phyloP scores from a whole-genome alignment of 2,888 invertebrate species.

The Acleris holmiana region DNA sequence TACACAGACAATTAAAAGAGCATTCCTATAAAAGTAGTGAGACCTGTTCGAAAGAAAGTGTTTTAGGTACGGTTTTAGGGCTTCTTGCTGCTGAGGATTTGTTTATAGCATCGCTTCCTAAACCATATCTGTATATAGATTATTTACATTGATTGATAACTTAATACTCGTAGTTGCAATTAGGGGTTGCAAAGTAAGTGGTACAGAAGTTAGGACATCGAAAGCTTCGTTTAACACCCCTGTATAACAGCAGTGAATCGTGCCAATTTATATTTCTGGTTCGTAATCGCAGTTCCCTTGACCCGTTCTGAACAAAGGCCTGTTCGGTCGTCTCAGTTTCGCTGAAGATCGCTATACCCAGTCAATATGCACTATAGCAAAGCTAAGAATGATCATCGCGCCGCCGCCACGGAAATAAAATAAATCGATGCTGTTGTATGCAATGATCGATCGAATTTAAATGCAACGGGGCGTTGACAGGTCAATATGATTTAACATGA shows the following conservation, averaged over 20 bases:
- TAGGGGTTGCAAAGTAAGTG: slow-evolving; percentile 6
- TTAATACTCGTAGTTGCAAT: too few relatives aligned
- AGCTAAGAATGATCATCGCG: slow-evolving; percentile 1
- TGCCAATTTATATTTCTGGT: slow-evolving; percentile 38
- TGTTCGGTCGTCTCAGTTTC: slow-evolving; percentile 30
- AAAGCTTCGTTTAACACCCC: slow-evolving; percentile 20
- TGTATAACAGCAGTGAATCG: slow-evolving; percentile 24
- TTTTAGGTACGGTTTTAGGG: too few relatives aligned
- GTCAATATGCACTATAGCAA: slow-evolving; percentile 13
- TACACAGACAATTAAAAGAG: too few relatives aligned
- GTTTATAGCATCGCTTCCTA: too few relatives aligned
- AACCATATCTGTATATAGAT: too few relatives aligned
- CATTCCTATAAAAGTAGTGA: too few relatives aligned
- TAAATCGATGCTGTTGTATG: slow-evolving; percentile 29
- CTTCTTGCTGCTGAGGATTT: too few relatives aligned
- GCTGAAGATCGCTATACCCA: slow-evolving; percentile 26
- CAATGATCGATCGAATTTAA: slow-evolving; percentile 36
- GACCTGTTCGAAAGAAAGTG: too few relatives aligned
- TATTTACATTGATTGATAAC: too few relatives aligned
- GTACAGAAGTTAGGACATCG: slow-evolving; percentile 21
- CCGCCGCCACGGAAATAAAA: slow-evolving; percentile 14
- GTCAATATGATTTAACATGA: slow-evolving; percentile 29
- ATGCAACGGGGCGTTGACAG: slow-evolving; percentile 31
- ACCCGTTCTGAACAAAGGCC: slow-evolving; percentile 37
- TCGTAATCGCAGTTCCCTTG: slow-evolving; percentile 35